These are phyloP conservation scores for Pyxicephalus adspersus DNA, from an alignment of 2,113 vertebrate genomes.

Conservation along the genomic window DNA sequence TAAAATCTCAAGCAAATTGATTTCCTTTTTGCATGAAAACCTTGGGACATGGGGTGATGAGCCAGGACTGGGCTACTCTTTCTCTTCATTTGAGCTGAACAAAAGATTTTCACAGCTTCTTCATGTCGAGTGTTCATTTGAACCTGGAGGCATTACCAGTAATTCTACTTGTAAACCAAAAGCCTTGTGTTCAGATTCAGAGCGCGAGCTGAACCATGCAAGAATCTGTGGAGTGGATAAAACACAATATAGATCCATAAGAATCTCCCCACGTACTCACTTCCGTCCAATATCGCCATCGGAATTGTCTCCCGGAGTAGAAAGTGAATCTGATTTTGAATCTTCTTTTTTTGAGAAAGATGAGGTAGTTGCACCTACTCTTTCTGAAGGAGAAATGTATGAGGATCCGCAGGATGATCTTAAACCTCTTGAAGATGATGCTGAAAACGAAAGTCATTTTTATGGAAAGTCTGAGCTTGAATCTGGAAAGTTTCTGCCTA, in stretches of 20 bases:
- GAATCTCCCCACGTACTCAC: conserved; percentile 97
- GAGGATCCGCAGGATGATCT: conserved; percentile 96
- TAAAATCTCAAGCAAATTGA: conserved; percentile 91
- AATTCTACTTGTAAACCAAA: conserved; percentile 97
- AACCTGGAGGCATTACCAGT: conserved; percentile 93
- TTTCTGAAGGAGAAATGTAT: conserved; percentile 83
- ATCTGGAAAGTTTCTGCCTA: conserved; percentile 95
- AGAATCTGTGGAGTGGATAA: conserved; percentile 90
- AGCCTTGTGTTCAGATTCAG: conserved; percentile 93
- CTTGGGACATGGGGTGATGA: conserved; percentile 91
- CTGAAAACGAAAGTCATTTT: conserved; percentile 94
- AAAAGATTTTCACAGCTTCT: conserved; percentile 98
- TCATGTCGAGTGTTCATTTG: conserved; percentile 96
- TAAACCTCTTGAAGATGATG: conserved; percentile 97
- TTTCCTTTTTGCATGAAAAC: conserved; percentile 99
- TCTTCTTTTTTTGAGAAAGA: conserved; percentile 99
- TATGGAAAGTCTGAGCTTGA: conserved; percentile 97
- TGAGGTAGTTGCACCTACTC: conserved; percentile 78
- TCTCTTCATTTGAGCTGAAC: conserved; percentile 94
- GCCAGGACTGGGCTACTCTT: conserved; percentile 89
- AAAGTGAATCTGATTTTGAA: conserved; percentile 94
- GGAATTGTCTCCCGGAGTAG: conserved; percentile 92
- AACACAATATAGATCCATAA: conserved; percentile 95
- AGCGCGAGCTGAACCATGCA: conserved; percentile 86
- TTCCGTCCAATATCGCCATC: conserved; percentile 97